phyloP scores from a whole-genome alignment of 2,797 vertebrate genomes.

The Cynodonichthys magdalenae region DNA sequence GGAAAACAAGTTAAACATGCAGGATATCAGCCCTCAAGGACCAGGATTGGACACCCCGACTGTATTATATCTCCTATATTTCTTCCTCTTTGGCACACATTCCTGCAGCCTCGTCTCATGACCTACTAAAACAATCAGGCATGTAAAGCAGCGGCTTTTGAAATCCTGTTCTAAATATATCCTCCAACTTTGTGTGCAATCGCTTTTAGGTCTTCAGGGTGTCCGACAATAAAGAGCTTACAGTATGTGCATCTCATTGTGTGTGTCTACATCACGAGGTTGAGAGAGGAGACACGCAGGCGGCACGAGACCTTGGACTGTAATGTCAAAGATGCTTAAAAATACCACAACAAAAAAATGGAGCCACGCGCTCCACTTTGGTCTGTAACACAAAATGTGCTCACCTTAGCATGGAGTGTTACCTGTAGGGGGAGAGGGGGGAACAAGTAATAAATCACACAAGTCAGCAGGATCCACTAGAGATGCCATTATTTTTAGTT shows the following conservation, averaged over 20 bases:
- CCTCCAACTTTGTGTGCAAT: conserved; percentile 21
- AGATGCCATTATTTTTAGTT: conserved; percentile 60
- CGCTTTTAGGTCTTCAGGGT: conserved; percentile 11
- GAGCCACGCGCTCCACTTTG: conserved; percentile 30
- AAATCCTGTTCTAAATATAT: conserved; percentile 63
- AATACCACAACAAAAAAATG: conserved; percentile 54
- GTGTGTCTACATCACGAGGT: conserved; percentile 33
- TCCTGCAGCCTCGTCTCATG: conserved; percentile 56
- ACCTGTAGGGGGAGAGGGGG: conserved; percentile 60
- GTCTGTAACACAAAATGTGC: conserved; percentile 33
- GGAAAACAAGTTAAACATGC: too few species aligned
- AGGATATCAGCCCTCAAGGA: too few species aligned
- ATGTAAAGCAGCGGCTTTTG: conserved; percentile 57
- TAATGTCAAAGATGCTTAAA: conserved; percentile 54
- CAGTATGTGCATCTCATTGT: conserved; percentile 3
- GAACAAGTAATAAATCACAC: conserved; percentile 58
- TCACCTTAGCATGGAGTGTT: conserved; percentile 28
- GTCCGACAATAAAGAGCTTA: conserved; percentile 1
- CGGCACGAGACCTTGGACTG: conserved; percentile 48
- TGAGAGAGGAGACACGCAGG: conserved; percentile 34
- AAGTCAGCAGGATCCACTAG: conserved; percentile 52
- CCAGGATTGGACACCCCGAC: too few species aligned
- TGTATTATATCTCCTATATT: background rate
- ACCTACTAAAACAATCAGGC: conserved; percentile 79
- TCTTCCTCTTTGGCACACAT: conserved; percentile 65